phyloP scores from a whole-genome alignment of 2,797 vertebrate genomes.

The Eidolon dupreanum region DNA sequence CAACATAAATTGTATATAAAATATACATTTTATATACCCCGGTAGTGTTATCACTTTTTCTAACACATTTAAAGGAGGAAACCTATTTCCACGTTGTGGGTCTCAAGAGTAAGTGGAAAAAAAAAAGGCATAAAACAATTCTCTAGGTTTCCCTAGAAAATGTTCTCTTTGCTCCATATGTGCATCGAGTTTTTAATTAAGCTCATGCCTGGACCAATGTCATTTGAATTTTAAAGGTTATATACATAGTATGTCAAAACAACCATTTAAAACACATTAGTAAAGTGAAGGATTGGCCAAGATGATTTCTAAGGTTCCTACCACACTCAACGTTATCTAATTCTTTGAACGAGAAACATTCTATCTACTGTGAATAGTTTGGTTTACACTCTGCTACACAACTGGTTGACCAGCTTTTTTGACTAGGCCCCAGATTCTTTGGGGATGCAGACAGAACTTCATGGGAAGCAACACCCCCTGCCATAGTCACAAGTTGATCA shows the following conservation, averaged over 20 bases:
- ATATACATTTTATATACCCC: slow-evolving; percentile 59
- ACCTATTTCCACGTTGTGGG: slow-evolving; percentile 43
- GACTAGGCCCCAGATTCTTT: not conserved
- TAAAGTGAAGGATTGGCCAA: slow-evolving; percentile 57
- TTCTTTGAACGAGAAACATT: slow-evolving; percentile 9
- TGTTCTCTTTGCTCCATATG: slow-evolving; percentile 62
- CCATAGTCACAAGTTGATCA: not conserved
- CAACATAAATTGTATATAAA: slow-evolving; percentile 82
- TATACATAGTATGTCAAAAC: slow-evolving; percentile 69
- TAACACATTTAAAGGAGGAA: slow-evolving; percentile 63
- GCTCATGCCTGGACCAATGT: slow-evolving; percentile 68
- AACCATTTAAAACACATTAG: slow-evolving; percentile 69
- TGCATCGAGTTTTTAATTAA: slow-evolving; percentile 74
- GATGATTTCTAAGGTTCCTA: slow-evolving; percentile 36
- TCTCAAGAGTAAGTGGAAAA: slow-evolving; percentile 40
- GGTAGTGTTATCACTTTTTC: slow-evolving; percentile 35
- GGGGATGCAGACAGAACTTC: not conserved
- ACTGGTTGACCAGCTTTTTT: slow-evolving; percentile 46
- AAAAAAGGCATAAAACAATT: slow-evolving; percentile 61
- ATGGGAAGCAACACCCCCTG: not conserved
- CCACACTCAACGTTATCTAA: slow-evolving; percentile 34
- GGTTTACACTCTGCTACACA: slow-evolving; percentile 21
- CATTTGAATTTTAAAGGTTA: slow-evolving; percentile 77
- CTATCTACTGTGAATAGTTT: not conserved
- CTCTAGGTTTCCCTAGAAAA: slow-evolving; percentile 75